Conservation (phyloP, 2,113 vertebrate genomes). For the Tetrao urogallus region DNA sequence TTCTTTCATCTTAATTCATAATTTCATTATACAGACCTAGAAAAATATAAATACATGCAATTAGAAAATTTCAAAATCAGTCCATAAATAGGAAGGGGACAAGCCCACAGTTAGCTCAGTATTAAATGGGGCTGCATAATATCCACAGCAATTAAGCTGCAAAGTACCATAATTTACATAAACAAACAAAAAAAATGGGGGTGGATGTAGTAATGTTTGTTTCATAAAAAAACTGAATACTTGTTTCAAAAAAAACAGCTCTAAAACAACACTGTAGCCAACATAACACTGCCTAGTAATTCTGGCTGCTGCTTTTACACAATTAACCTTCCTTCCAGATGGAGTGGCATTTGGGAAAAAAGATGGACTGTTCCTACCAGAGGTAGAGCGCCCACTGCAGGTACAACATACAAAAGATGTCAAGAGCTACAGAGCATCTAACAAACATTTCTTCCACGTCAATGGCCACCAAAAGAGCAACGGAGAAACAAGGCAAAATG, state of each 20-base stretch:
- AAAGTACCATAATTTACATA: constrained; percentile 29
- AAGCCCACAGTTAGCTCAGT: not conserved
- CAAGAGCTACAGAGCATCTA: not conserved
- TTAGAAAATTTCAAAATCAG: constrained; percentile 19
- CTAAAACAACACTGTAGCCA: not conserved
- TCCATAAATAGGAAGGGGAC: not conserved
- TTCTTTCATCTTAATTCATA: not conserved
- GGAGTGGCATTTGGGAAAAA: not conserved
- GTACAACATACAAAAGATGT: not conserved
- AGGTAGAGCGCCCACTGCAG: not conserved
- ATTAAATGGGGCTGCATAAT: constrained; percentile 7
- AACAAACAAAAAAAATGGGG: constrained; percentile 11
- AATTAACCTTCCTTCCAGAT: not conserved
- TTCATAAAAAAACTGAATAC: constrained; percentile 33
- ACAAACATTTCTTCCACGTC: not conserved
- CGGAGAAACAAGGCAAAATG: not conserved
- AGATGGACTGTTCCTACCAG: not conserved
- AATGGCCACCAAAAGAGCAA: not conserved
- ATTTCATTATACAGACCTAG: not conserved
- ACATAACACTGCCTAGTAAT: not conserved
- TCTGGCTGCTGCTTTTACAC: not conserved
- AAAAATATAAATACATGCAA: constrained; percentile 2
- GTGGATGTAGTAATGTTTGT: not conserved
- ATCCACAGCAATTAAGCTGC: constrained; percentile 25
- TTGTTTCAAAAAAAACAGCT: not conserved